Conservation (phyloP, 2,888 invertebrate species). For the Syritta pipiens region DNA sequence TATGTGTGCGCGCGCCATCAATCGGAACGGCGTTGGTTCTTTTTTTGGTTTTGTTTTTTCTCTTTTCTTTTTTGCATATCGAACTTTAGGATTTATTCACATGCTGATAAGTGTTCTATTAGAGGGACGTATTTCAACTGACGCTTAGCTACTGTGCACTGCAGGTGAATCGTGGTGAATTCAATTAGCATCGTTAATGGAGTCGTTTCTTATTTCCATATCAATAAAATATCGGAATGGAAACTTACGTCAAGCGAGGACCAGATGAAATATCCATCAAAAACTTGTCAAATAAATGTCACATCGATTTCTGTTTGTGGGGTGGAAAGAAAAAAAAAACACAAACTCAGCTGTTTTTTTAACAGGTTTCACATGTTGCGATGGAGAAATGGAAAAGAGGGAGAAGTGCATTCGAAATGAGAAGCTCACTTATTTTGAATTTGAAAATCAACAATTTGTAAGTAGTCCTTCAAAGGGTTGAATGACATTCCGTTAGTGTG, state of each 20-base stretch:
- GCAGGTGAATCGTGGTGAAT: slow-evolving; percentile 56
- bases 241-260: slow-evolving; percentile 43
- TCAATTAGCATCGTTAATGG: slow-evolving; percentile 50
- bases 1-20: neutral
- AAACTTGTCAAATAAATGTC: slow-evolving; percentile 71
- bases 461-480: neutral
- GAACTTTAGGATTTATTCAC: neutral
- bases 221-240: slow-evolving; percentile 58
- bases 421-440: neutral
- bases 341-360: slow-evolving; percentile 1
- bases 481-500: too few relatives aligned
- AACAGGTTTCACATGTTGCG: neutral
- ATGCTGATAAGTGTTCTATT: neutral
- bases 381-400: neutral
- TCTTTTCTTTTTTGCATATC: neutral
- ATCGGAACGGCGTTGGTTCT: neutral
- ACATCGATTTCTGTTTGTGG: slow-evolving; percentile 48
- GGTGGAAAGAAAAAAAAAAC: neutral
- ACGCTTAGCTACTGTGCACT: neutral
- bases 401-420: neutral
- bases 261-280: slow-evolving; percentile 71
- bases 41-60: neutral
- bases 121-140: neutral
- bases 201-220: slow-evolving; percentile 18
- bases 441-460: neutral